Conservation (phyloP, 2,113 vertebrate genomes). For the Ploceus nigricollis region DNA sequence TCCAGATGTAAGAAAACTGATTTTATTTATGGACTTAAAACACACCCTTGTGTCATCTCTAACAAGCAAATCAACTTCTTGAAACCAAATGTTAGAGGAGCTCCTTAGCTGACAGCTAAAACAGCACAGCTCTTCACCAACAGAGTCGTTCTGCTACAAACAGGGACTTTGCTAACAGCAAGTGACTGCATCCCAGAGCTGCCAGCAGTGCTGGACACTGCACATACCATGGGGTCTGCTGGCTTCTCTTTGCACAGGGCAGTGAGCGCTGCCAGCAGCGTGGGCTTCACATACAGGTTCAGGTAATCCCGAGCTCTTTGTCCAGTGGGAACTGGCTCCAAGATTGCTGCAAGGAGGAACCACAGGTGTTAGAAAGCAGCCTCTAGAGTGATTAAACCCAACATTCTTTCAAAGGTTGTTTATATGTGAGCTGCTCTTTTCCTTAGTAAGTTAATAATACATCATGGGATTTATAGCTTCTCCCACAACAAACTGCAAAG, state of each 20-base stretch:
- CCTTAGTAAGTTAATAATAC: not conserved
- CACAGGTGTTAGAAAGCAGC: not conserved
- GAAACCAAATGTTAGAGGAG: not conserved
- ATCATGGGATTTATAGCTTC: not conserved
- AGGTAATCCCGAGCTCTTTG: constrained; percentile 85
- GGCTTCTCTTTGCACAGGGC: constrained; percentile 91
- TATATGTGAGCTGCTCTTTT: not conserved
- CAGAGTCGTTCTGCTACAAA: fast-evolving
- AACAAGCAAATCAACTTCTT: not conserved
- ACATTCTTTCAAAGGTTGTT: not conserved
- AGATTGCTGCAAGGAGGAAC: constrained; percentile 72
- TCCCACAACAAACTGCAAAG: not conserved
- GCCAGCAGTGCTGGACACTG: not conserved
- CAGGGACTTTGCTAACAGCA: not conserved
- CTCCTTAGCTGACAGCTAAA: not conserved
- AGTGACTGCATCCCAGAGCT: not conserved
- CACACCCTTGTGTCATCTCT: not conserved
- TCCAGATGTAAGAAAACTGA: not conserved
- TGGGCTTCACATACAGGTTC: constrained; percentile 81
- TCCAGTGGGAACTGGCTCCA: constrained; percentile 80
- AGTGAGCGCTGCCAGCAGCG: constrained; percentile 84
- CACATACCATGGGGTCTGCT: constrained; percentile 84
- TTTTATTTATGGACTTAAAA: not conserved
- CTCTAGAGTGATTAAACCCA: not conserved
- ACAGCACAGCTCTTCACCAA: not conserved